Conservation (phyloP, 2,888 invertebrate genomes). For the Diarsia mendica region DNA sequence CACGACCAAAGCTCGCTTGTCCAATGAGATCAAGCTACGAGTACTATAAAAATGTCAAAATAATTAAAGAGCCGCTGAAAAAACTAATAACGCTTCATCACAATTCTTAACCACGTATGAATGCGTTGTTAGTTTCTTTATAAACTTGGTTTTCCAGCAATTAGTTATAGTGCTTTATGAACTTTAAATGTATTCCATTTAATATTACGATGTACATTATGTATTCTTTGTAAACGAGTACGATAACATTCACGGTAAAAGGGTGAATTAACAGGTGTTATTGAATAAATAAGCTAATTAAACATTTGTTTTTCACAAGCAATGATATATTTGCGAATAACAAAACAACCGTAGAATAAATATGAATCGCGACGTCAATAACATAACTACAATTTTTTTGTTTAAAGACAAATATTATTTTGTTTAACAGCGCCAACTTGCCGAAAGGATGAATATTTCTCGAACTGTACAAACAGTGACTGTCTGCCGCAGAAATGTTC, state of each 20-base stretch:
- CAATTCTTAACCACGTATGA: not conserved
- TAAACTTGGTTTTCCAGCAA: not conserved
- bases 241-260: constrained; percentile 20
- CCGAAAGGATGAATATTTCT: constrained; percentile 62
- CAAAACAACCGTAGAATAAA: constrained; percentile 11
- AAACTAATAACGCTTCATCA: constrained; percentile 48
- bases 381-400: too few species aligned
- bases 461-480: constrained; percentile 57
- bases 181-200: constrained; percentile 10
- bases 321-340: constrained; percentile 17
- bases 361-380: constrained; percentile 15
- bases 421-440: constrained; percentile 55
- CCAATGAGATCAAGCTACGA: not conserved
- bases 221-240: constrained; percentile 8
- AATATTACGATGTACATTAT: not conserved
- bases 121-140: constrained; percentile 66
- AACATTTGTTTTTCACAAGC: constrained; percentile 3
- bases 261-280: constrained; percentile 34
- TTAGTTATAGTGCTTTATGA: not conserved
- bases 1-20: not conserved
- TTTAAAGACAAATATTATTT: constrained; percentile 17
- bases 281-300: constrained; percentile 21
- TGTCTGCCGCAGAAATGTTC: constrained; percentile 65
- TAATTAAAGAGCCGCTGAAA: not conserved
- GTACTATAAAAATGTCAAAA: not conserved